Conservation (phyloP, 2,888 invertebrate species). For the Himalopsyche anomala region DNA sequence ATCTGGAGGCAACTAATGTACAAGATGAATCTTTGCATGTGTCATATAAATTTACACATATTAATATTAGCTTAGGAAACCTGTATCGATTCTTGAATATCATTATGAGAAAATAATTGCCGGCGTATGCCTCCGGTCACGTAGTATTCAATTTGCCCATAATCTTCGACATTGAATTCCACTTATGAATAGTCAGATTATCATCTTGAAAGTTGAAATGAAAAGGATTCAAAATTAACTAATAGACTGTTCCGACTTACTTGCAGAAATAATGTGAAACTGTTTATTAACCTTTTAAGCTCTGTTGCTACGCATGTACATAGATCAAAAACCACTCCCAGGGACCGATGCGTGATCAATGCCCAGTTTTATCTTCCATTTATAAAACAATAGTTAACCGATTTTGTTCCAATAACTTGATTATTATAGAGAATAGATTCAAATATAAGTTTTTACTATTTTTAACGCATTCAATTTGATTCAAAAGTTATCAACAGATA, state of each 20-base stretch:
- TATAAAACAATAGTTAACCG: too few species aligned
- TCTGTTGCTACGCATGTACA: too few species aligned
- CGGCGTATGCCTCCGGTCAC: slow-evolving; percentile 20
- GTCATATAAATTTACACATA: neutral
- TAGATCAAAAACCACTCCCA: too few species aligned
- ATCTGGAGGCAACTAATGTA: neutral
- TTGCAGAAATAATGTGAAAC: neutral
- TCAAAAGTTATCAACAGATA: too few species aligned
- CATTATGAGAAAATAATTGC: slow-evolving; percentile 1
- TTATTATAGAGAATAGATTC: too few species aligned
- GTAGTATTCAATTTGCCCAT: slow-evolving; percentile 14
- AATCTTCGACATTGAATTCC: neutral
- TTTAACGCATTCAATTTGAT: too few species aligned
- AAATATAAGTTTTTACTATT: too few species aligned
- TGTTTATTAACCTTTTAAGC: too few species aligned
- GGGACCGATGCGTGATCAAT: too few species aligned
- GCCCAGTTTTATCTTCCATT: too few species aligned
- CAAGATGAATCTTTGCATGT: neutral
- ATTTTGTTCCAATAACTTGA: too few species aligned
- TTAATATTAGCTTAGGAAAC: slow-evolving; percentile 29
- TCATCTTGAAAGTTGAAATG: slow-evolving; percentile 11
- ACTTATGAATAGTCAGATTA: neutral
- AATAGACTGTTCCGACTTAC: neutral
- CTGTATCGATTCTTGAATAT: slow-evolving; percentile 25
- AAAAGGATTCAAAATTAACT: slow-evolving; percentile 37